Base-by-base conservation (phyloP, 2,113 vertebrate genomes). In the Polypterus bichir region DNA sequence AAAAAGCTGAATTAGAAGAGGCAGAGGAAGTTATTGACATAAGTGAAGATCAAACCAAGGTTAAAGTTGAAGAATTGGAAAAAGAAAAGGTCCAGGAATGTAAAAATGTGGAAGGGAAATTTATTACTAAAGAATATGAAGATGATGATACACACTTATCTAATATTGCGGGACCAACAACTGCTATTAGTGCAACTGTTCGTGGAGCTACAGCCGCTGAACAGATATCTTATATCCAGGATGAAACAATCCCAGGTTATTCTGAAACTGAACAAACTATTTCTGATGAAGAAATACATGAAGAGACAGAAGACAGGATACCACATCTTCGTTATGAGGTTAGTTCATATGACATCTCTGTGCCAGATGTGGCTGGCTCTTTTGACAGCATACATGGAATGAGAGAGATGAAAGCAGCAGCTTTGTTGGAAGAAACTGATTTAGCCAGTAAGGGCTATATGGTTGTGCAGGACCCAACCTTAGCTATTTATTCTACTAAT, bases 201-300 rank as follows among this genome's bases (percentile, higher is more conserved):
- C 74, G 84, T 49, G 91, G 83, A 61, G 62, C 65, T 3, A 78
- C 78, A 49, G 69, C 84, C 67, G 84, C 82, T 1, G 95, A 98
- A 65, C 89, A 89, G 0, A 81, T 97, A 72, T 97, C 92, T 1
- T 97, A 90, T 58, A 97, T 98, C 71, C 96, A 98, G 73, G 94
- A 98, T 5, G 96, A 98, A 80, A 98, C 93, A 10, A 97, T 98
- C 61, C 96, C 94, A 0, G 96, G 87, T 54, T 97, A 93, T 73
- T 97, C 96, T 1, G 96, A 98, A 76, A 97, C 94, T 0, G 96
- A 98, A 64, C 96, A 98, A 79, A 98, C 96, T 5, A 91, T 97
- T 71, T 98, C 95, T 45, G 94, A 97, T 63, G 95, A 98, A 68
- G 95, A 98, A 75, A 95, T 96, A 64, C 92, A 97, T 0, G 95